These are phyloP conservation scores for Orchesella flavescens DNA, from an alignment of 2,888 invertebrate genomes.

Conservation along the genomic window DNA sequence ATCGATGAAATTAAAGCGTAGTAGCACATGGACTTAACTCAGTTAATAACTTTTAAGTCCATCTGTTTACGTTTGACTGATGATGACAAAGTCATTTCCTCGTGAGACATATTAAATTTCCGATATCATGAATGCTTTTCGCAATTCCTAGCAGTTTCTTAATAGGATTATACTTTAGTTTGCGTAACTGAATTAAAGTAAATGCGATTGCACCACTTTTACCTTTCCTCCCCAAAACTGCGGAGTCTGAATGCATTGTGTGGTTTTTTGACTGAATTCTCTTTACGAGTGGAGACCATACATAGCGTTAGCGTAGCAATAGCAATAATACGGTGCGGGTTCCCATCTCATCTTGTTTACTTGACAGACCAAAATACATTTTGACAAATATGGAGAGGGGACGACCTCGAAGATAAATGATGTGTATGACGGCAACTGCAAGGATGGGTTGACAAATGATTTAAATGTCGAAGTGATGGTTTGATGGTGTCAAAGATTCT, in stretches of 20 bases:
- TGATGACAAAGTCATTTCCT: conserved; percentile 1
- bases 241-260: no score
- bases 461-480: background rate
- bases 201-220: no score
- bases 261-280: no score
- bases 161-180: no score
- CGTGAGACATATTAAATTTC: conserved; percentile 14
- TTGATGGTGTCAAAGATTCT: background rate
- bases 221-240: no score
- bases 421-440: background rate
- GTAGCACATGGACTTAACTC: no score
- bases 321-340: background rate
- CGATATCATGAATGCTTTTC: background rate
- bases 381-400: background rate
- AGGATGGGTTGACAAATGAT: conserved; percentile 3
- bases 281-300: no score
- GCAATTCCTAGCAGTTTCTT: no score
- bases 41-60: no score
- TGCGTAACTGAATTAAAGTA: no score
- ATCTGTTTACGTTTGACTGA: background rate
- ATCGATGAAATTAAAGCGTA: no score
- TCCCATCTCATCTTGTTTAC: background rate
- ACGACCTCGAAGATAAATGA: conserved; percentile 9
- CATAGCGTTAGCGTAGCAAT: no score
- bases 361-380: background rate